Evolutionary conservation across 2,113 vertebrate species (phyloP).

Genomic region (Motacilla tschutschensis): DNA sequence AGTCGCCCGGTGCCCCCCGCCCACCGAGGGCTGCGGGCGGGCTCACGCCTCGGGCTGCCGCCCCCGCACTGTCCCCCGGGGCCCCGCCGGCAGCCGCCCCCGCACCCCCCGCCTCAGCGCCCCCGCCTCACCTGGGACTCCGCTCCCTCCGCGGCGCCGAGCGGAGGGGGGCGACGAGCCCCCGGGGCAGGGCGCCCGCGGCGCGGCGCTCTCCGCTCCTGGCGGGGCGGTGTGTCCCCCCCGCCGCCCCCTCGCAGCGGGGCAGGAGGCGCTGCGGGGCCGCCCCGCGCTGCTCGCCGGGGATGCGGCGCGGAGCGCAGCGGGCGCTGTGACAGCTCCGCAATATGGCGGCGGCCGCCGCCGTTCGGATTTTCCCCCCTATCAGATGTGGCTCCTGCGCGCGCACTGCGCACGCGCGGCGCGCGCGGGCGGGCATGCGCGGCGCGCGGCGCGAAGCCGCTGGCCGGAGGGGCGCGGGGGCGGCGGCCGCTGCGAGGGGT

Average conservation of each 20-base stretch:
- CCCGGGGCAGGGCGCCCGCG: background rate
- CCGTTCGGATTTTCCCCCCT: slow-evolving; percentile 3
- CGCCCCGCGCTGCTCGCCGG: background rate
- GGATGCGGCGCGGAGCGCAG: background rate
- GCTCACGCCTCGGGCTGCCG: background rate
- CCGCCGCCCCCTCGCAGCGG: background rate
- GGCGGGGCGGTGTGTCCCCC: background rate
- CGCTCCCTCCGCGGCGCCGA: background rate
- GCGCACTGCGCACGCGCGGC: background rate
- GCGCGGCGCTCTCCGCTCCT: background rate
- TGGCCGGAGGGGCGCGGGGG: background rate
- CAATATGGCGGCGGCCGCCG: slow-evolving; percentile 69
- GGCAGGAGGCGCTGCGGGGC: slow-evolving; percentile 21
- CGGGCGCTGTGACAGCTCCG: slow-evolving; percentile 60
- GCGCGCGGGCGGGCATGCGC: background rate
- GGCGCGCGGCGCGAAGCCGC: background rate
- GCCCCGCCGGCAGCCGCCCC: too few relatives aligned
- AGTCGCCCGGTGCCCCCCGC: background rate
- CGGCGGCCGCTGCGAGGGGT: accelerated
- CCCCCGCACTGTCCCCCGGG: background rate
- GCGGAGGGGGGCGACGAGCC: background rate
- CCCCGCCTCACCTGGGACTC: too few relatives aligned
- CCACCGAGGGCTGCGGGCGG: background rate
- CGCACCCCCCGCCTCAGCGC: too few relatives aligned
- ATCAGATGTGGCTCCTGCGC: background rate